Conservation (phyloP, 2,797 vertebrate species). For the Furcifer pardalis region DNA sequence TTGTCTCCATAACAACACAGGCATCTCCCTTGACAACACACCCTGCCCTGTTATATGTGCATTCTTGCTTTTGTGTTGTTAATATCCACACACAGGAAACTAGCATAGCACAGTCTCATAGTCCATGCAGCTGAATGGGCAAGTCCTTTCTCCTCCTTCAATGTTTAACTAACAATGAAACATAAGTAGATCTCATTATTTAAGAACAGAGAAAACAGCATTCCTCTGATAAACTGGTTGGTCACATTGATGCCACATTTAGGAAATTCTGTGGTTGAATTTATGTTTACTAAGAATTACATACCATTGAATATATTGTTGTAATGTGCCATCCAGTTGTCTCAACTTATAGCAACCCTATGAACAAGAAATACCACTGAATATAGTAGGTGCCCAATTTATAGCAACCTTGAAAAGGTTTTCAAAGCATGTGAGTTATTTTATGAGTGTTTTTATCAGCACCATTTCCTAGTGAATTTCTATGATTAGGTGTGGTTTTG, state of each 20-base stretch:
- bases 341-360: too few species aligned
- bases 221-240: not conserved
- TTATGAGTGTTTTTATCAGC: too few species aligned
- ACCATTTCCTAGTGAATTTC: too few species aligned
- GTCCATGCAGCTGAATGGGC: not conserved
- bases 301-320: too few species aligned
- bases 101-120: not conserved
- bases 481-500: too few species aligned
- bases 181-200: not conserved
- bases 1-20: slow-evolving; percentile 37
- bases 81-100: not conserved
- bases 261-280: not conserved
- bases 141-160: not conserved
- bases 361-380: too few species aligned
- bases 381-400: too few species aligned
- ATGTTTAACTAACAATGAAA: not conserved
- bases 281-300: not conserved
- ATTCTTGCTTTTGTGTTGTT: not conserved
- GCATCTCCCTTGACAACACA: slow-evolving; percentile 28
- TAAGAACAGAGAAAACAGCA: not conserved
- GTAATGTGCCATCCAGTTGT: too few species aligned
- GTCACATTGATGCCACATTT: not conserved
- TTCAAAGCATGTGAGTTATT: too few species aligned
- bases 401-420: too few species aligned
- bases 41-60: not conserved